A percentile compares a stretch with the other conserved stretches of the same genome.
Evolutionary conservation across 2,888 invertebrate species (phyloP).

Genomic region (Choristoneura rosaceana): DNA sequence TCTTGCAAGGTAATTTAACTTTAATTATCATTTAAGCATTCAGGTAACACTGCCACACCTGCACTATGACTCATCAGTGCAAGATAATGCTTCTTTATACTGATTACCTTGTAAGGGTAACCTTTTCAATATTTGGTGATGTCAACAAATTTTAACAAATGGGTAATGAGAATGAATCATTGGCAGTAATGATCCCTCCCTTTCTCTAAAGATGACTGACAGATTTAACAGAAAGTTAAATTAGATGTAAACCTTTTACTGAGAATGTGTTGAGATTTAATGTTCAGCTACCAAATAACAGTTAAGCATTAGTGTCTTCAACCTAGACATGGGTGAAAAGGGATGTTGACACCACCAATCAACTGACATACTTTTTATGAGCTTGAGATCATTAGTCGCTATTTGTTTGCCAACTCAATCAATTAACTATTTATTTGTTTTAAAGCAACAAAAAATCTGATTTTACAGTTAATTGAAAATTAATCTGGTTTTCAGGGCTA

Average conservation of each 20-base stretch:
- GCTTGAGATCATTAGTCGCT: too few species aligned
- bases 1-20: conserved; percentile 2
- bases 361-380: too few species aligned
- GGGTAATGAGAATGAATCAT: not conserved
- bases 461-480: too few species aligned
- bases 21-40: not conserved
- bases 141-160: not conserved
- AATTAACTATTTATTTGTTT: too few species aligned
- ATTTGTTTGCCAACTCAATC: too few species aligned
- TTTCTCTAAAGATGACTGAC: not conserved
- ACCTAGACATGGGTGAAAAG: too few species aligned
- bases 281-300: too few species aligned
- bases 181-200: not conserved
- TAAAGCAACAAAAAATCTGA: too few species aligned
- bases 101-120: not conserved
- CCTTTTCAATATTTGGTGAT: not conserved
- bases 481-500: too few species aligned
- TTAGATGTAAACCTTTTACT: not conserved
- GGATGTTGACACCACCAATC: too few species aligned
- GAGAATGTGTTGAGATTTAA: not conserved
- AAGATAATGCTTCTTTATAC: not conserved
- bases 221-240: not conserved
- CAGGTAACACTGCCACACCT: not conserved
- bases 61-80: conserved; percentile 16
- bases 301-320: too few species aligned